Conservation (phyloP, 2,888 invertebrate species). For the Plagodis dolabraria region DNA sequence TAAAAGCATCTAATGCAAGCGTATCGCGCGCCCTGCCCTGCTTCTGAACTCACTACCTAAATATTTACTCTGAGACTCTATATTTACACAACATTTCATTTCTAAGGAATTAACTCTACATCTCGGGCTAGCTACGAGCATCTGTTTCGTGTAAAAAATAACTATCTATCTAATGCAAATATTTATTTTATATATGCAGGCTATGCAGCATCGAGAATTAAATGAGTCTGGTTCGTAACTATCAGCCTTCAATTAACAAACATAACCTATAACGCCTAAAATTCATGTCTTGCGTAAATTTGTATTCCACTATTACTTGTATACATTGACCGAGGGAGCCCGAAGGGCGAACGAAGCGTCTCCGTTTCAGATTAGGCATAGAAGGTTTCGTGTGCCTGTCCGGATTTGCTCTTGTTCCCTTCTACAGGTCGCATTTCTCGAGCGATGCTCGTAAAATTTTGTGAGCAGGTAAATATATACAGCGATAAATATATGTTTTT, state of each 20-base stretch:
- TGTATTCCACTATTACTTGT: too few species aligned
- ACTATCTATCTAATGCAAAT: constrained; percentile 24
- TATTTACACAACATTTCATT: constrained; percentile 72
- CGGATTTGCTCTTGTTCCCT: too few species aligned
- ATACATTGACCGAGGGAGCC: too few species aligned
- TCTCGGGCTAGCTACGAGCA: constrained; percentile 45
- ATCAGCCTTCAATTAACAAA: constrained; percentile 22
- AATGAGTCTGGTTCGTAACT: constrained; percentile 14
- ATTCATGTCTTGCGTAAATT: too few species aligned
- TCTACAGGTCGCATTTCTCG: too few species aligned
- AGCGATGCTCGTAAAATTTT: too few species aligned
- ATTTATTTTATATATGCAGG: constrained; percentile 33
- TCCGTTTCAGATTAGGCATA: too few species aligned
- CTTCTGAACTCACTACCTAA: constrained; percentile 46
- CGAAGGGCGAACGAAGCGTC: too few species aligned
- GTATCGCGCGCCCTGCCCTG: constrained; percentile 62
- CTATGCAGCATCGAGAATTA: constrained; percentile 20
- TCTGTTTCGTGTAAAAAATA: constrained; percentile 44
- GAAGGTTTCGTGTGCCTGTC: too few species aligned
- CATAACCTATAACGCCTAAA: too few species aligned
- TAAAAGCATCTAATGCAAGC: constrained; percentile 63
- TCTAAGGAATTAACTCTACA: constrained; percentile 62
- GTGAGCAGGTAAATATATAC: too few species aligned
- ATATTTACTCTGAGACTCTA: constrained; percentile 63
- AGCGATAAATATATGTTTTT: too few species aligned